Evolutionary conservation across 2,113 vertebrate genomes (phyloP).

Genomic region (Lepisosteus oculatus): DNA sequence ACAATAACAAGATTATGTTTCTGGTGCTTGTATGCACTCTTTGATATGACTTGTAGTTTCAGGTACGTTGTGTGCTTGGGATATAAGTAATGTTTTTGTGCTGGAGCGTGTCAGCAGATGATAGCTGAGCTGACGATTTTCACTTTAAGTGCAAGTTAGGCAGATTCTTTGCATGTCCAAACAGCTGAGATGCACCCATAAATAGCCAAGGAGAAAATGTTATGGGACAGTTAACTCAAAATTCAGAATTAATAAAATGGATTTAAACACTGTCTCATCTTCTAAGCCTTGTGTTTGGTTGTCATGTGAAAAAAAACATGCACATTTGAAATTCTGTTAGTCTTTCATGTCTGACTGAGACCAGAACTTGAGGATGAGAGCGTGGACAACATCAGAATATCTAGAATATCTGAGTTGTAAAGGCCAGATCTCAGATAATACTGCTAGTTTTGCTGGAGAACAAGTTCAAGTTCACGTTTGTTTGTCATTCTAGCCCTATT

Average conservation of each 20-base stretch:
- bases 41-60: constrained; percentile 22
- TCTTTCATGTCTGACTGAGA: not conserved
- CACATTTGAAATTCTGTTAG: no score
- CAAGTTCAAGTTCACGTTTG: no score
- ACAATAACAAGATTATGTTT: constrained; percentile 43
- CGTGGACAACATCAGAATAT: not conserved
- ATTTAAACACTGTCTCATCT: no score
- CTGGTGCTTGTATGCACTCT: constrained; percentile 10
- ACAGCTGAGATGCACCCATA: constrained; percentile 6
- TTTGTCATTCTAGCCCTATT: no score
- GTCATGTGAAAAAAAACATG: no score
- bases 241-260: no score
- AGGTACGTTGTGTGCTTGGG: constrained; percentile 19
- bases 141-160: constrained; percentile 39
- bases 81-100: constrained; percentile 14
- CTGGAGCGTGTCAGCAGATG: constrained; percentile 25
- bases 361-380: not conserved
- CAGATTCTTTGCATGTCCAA: constrained; percentile 30
- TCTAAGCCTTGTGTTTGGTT: no score
- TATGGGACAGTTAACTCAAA: no score
- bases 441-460: no score
- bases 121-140: constrained; percentile 38
- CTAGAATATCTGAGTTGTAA: not conserved
- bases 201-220: constrained; percentile 8
- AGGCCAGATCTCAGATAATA: not conserved